Base-by-base conservation (phyloP, 1,140 invertebrate species). In the Trigoniulus corallinus region DNA sequence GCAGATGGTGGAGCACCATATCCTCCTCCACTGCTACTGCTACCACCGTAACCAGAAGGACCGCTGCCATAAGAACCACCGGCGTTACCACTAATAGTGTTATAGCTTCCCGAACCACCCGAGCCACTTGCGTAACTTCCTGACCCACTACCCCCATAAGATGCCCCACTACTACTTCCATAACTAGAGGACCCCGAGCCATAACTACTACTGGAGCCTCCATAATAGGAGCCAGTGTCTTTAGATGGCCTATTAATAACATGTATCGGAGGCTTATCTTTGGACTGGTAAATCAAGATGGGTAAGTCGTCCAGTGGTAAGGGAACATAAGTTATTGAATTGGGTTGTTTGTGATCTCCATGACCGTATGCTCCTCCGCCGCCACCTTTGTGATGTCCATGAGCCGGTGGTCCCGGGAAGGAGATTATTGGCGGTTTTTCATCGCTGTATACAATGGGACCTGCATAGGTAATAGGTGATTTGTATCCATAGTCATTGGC, bases 381-480 rank as follows among this genome's bases (percentile, higher is more conserved):
- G 15, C 53, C 51, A 23, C 53, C 50, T 23, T 54, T 49, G 1
- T 55, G 53, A 47, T 51, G 47, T 47, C 34, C 21, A 20, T 29
- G 39, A 48, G 23, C 24, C 2, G 66, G 64, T 26, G 67, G 66
- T 1, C 58, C 56, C 1, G 67, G 67, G 53, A 70, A 70, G 51
- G 65, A 61, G 22, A 70, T 64, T 3, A 68, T 62, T 18, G 68
- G 68, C 18, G 68, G 68, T 47, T 65, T 65, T 45, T 69, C 63
- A 58, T 63, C 64, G 0, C 61, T 59, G 56, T 69, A 70, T 3
- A 70, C 66, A 27, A 70, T 66, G 0, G 68, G 67, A 13, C 67
- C 67, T 4, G 60, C 64, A 51, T 69, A 69, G 41, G 64, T 60
- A 4, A 68, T 60, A 4, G 60, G 57, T 45, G 43, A 20, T 29